phyloP scores from a whole-genome alignment of 2,113 vertebrate genomes.

The Ia io region DNA sequence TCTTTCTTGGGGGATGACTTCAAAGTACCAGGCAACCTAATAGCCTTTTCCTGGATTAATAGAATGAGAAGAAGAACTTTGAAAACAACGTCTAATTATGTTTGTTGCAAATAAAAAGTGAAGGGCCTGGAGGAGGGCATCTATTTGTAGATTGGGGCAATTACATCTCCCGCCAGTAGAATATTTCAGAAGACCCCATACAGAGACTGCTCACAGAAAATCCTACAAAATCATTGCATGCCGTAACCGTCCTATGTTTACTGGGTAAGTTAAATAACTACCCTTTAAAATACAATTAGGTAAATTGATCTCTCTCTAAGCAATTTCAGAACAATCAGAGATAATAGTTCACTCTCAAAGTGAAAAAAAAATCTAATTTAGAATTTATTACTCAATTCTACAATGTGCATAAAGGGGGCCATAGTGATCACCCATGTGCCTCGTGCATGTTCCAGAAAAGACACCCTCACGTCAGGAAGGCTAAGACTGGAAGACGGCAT shows the following conservation, averaged over 20 bases:
- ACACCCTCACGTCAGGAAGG: background rate
- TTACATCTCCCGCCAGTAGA: background rate
- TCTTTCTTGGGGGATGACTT: background rate
- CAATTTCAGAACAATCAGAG: background rate
- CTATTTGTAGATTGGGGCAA: background rate
- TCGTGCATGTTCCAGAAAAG: background rate
- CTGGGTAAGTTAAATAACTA: background rate
- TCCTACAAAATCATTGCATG: background rate
- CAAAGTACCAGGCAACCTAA: background rate
- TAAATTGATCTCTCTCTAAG: background rate
- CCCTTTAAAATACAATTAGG: background rate
- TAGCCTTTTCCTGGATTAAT: background rate
- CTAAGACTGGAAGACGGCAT: background rate
- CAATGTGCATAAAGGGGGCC: background rate
- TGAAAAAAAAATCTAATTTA: slow-evolving; percentile 17
- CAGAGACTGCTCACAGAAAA: background rate
- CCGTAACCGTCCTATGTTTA: background rate
- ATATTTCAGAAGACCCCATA: background rate
- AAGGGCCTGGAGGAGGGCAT: background rate
- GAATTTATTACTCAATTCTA: background rate
- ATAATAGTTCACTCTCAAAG: background rate
- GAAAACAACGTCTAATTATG: background rate
- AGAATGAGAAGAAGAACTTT: background rate
- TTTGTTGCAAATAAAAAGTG: background rate
- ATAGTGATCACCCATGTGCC: accelerated